Percentiles rank a stretch among this genome's conserved stretches.
phyloP scores from a whole-genome alignment of 1,140 invertebrate species.

The Brachionus rubens region DNA sequence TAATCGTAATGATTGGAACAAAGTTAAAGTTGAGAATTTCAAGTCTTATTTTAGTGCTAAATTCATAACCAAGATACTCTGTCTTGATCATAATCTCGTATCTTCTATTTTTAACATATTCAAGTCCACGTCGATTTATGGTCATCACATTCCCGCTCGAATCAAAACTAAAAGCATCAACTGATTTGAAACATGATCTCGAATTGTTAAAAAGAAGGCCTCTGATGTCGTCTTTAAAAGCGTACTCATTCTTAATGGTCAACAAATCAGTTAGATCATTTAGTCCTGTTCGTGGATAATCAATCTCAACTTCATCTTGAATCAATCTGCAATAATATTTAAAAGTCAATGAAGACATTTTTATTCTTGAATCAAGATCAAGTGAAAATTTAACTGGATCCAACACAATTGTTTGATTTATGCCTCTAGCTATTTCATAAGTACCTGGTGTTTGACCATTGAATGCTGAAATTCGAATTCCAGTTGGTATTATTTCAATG shows the following conservation, averaged over 20 bases:
- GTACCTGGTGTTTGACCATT: background rate
- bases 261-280: background rate
- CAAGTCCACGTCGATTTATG: background rate
- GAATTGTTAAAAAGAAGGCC: background rate
- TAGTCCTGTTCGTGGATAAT: background rate
- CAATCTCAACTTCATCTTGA: background rate
- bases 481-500: constrained; percentile 5
- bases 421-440: constrained; percentile 14
- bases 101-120: constrained; percentile 7
- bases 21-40: constrained; percentile 28
- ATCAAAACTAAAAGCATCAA: constrained; percentile 11
- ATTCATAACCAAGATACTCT: background rate
- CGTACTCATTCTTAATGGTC: background rate
- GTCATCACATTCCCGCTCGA: background rate
- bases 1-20: constrained; percentile 24
- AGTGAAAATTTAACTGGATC: background rate
- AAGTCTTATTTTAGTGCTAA: background rate
- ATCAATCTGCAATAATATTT: constrained; percentile 3
- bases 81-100: constrained; percentile 39
- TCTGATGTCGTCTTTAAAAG: background rate
- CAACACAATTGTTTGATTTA: background rate
- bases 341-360: constrained; percentile 12
- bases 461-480: background rate
- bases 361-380: background rate
- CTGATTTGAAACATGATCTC: background rate